Evolutionary conservation across 2,888 invertebrate species (phyloP), one percentile per base, ranked within the genome.

Genomic region (Theretra japonica): DNA sequence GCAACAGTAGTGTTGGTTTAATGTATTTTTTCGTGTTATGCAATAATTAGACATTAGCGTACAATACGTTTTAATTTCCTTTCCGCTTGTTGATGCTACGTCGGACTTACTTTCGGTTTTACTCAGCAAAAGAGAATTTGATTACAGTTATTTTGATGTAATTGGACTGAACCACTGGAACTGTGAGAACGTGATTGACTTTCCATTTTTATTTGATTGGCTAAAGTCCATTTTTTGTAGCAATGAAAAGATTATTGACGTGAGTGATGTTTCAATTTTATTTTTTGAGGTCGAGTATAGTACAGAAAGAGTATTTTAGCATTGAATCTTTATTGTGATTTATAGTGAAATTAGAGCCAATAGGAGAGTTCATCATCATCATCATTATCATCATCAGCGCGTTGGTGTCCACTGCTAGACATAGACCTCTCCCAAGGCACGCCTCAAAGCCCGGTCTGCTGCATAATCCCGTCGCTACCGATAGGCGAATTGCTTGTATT

Each of bases 21-120:
- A 70, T 11, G 53, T 30, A 23, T 74, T 73, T 30, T 73, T 75
- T 73, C 69, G 30, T 57, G 73, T 77, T 75, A 75, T 73, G 75
- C 74, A 77, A 78, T 70, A 76, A 76, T 75, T 75, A 73, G 72
- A 72, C 33, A 50, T 53, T 48, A 33, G 68, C 48, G 30, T 69
- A 70, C 48, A 72, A 68, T 48, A 70, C 62, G 41, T 57, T 73
- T 62, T 75, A 69, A 73, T 85, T 82, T 83, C 82, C 81, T 79
- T 80, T 75, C 75, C 74, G 73, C 73, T 75, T 73, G 72, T 74
- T 73, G 74, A 77, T 80, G 77, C 79, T 79, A 83, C 80, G 78
- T 77, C 75, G 80, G 82, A 78, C 78, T 79, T 65, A 85, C 89
- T 90, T 86, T 89, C 86, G 77, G 80, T 89, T 86, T 88, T 82